Evolutionary conservation across 2,888 invertebrate genomes (phyloP), one percentile per base, ranked within the genome.

Genomic region (Parelbella ahira): DNA sequence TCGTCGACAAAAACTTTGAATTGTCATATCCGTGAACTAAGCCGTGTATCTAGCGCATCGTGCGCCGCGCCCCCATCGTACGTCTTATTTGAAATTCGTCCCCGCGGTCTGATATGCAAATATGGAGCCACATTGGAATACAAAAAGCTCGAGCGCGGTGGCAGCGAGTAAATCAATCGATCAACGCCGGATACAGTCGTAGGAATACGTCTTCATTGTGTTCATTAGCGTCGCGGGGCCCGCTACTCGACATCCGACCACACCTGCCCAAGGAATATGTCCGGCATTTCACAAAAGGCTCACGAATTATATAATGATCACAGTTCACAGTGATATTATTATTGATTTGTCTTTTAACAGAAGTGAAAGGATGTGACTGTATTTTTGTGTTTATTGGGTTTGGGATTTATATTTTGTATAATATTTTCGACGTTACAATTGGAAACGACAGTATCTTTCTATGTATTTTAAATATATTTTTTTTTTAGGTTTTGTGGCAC

Each of bases 131-230:
- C 83, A 82, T 72, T 80, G 79, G 84, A 82, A 86, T 84, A 86
- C 84, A 84, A 86, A 87, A 87, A 87, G 84, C 82, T 84, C 73
- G 81, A 75, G 72, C 78, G 65, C 82, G 84, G 83, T 83, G 82
- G 84, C 83, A 80, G 83, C 76, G 83, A 86, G 82, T 87, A 86
- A 84, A 86, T 86, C 87, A 86, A 87, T 87, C 87, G 87, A 87
- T 87, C 87, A 86, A 82, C 84, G 84, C 81, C 86, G 86, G 86
- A 86, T 84, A 83, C 73, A 70, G 65, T 73, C 69, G 76, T 72
- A 69, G 78, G 79, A 75, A 80, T 82, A 84, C 81, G 83, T 84
- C 84, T 84, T 86, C 86, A 87, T 87, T 86, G 86, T 84, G 86
- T 84, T 87, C 87, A 87, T 87, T 87, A 87, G 79, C 72, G 84